A percentile compares a stretch with the other conserved stretches of the same genome.
phyloP scores from a whole-genome alignment of 2,797 vertebrate species.

The Centropyge bicolor region DNA sequence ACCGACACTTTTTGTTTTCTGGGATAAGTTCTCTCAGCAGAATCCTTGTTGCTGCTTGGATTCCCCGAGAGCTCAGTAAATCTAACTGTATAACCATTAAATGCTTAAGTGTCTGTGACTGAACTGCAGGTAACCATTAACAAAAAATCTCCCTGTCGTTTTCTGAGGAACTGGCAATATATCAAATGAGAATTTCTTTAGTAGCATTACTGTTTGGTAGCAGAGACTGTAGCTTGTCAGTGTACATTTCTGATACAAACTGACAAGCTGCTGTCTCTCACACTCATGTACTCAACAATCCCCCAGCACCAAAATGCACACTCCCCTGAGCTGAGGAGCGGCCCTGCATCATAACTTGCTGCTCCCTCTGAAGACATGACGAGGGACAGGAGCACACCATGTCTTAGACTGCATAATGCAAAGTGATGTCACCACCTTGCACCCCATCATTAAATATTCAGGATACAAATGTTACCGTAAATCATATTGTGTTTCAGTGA shows the following conservation, averaged over 20 bases:
- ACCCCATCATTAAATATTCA: background rate
- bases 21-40: too few relatives aligned
- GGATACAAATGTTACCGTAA: background rate
- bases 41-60: too few relatives aligned
- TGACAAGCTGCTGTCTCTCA: slow-evolving; percentile 33
- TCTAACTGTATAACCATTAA: background rate
- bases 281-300: slow-evolving; percentile 8
- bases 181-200: slow-evolving; percentile 4
- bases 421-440: background rate
- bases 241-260: slow-evolving; percentile 20
- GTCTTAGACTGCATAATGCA: background rate
- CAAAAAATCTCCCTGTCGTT: too few relatives aligned
- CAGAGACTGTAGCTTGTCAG: slow-evolving; percentile 6
- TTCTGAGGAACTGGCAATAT: background rate
- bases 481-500: background rate
- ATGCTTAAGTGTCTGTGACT: background rate
- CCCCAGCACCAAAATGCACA: background rate
- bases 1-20: too few relatives aligned
- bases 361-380: slow-evolving; percentile 12
- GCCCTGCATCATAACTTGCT: slow-evolving; percentile 11
- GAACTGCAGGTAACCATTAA: background rate
- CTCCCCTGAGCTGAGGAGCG: slow-evolving; percentile 21
- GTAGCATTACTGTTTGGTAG: background rate
- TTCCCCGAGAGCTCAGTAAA: too few relatives aligned
- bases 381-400: slow-evolving; percentile 9